A percentile compares a stretch with the other conserved stretches of the same genome.
These are phyloP conservation scores for Misgurnus anguillicaudatus DNA, from an alignment of 2,113 vertebrate genomes.

Conservation along the genomic window DNA sequence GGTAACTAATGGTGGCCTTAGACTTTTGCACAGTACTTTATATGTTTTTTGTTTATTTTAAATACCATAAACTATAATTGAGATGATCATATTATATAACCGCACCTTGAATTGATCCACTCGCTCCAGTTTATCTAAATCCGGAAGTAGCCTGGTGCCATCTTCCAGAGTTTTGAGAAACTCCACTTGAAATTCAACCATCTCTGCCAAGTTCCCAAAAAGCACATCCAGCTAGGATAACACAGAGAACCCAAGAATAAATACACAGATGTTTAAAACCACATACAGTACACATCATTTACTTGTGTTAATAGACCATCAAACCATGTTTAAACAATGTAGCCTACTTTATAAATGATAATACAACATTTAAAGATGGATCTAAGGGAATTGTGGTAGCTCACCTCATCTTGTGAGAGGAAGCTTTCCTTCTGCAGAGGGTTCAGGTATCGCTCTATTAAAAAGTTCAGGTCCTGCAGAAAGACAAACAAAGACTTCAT, in stretches of 20 bases:
- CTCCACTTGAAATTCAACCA: constrained; percentile 96
- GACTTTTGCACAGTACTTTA: too few species aligned
- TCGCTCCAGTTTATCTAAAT: constrained; percentile 89
- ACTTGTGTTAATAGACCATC: too few species aligned
- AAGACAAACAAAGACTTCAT: not conserved
- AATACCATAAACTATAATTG: too few species aligned
- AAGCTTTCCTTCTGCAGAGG: constrained; percentile 93
- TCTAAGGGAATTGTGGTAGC: not conserved
- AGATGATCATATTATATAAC: not conserved
- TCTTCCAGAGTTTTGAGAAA: constrained; percentile 95
- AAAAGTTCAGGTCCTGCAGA: constrained; percentile 87
- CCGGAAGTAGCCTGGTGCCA: constrained; percentile 88
- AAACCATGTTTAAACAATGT: not conserved
- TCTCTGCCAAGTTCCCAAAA: constrained; percentile 94
- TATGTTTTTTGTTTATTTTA: too few species aligned
- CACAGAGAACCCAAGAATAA: not conserved
- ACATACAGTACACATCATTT: not conserved
- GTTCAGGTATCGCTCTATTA: constrained; percentile 92
- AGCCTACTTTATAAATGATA: not conserved
- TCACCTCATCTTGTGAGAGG: constrained; percentile 97
- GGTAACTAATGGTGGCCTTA: too few species aligned
- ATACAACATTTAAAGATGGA: not conserved
- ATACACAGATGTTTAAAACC: not conserved
- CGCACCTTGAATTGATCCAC: constrained; percentile 95
- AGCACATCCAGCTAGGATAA: constrained; percentile 85